Evolutionary conservation across 2,797 vertebrate genomes (phyloP), one percentile per base, ranked within the genome.

Genomic region (Arctocebus calabarensis): DNA sequence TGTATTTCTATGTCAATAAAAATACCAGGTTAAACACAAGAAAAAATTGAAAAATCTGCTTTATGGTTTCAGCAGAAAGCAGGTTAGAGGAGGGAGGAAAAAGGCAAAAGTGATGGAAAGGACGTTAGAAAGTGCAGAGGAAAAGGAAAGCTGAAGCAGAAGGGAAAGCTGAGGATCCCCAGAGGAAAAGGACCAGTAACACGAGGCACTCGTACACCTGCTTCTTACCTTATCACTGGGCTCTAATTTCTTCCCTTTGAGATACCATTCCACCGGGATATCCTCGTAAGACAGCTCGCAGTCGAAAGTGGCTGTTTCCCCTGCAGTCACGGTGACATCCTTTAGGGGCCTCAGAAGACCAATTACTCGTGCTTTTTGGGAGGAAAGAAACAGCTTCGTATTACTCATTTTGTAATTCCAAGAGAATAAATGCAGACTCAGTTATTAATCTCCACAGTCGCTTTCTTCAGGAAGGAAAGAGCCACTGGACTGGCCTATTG

Each of bases 291-390:
- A 99, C 82, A 99, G 99, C 97, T 99, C 99, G 0, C 99, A 99
- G 74, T 99, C 99, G 17, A 99, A 99, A 96, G 99, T 99, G 98
- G 99, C 99, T 0, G 99, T 99, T 98, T 99, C 99, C n/a, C 99
- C 99, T n/a, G 99, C 99, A 2, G 99, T 99, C 97, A 99, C 99
- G 0, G 99, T 99, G 96, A 99, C 99, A 97, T 99, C 99, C 97
- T 99, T 99, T 91, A 99, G 99, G 48, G 99, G 99, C 97, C 98
- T 98, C 89, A 98, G 95, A 94, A 99, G 98, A 97, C 99, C 98
- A 96, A 99, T 99, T 64, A 99, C 98, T 45, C 99, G 99, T 94
- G 99, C 99, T 99, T 99, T 98, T 97, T 98, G 98, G 98, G 98
- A 96, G 98, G 98, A 98, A 99, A 98, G 99, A 99, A 99, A 99